A percentile compares a stretch with the other conserved stretches of the same genome.
Evolutionary conservation across 2,888 invertebrate genomes (phyloP).

Genomic region (Drosophila emarginata): DNA sequence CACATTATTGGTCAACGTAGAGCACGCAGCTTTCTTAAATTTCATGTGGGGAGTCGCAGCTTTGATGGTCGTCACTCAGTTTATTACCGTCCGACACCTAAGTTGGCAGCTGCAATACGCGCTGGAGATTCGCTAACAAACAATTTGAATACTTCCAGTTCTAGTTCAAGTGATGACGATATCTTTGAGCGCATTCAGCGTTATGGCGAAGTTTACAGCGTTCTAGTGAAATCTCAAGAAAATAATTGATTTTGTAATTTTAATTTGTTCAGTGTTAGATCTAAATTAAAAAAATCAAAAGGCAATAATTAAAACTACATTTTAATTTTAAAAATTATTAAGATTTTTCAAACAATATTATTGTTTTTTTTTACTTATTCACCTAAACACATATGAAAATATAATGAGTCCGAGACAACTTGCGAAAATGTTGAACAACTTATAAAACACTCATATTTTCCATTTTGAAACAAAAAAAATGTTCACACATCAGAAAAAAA

Average conservation of each 20-base stretch:
- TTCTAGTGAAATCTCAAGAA: conserved; percentile 28
- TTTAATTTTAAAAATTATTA: not conserved
- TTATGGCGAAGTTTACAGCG: conserved; percentile 63
- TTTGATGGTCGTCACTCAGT: conserved; percentile 71
- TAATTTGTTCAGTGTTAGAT: not conserved
- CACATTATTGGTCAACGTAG: conserved; percentile 64
- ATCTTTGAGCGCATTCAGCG: conserved; percentile 49
- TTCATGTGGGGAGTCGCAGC: conserved; percentile 63
- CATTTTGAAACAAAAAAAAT: not conserved
- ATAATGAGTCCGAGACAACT: too few relatives aligned
- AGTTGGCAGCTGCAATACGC: conserved; percentile 36
- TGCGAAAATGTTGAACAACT: too few relatives aligned
- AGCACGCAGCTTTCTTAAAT: conserved; percentile 70
- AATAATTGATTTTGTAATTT: not conserved
- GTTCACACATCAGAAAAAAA: not conserved
- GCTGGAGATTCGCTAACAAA: conserved; percentile 4
- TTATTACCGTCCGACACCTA: conserved; percentile 71
- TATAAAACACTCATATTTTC: too few relatives aligned
- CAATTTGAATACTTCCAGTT: conserved; percentile 31
- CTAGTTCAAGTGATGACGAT: conserved; percentile 68
- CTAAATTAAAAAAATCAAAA: not conserved
- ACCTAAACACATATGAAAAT: not conserved
- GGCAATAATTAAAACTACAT: not conserved
- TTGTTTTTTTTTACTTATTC: not conserved
- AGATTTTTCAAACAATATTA: not conserved